Evolutionary conservation across 2,113 vertebrate genomes (phyloP), one percentile per base, ranked within the genome.

Genomic region (Psephotus haematonotus): DNA sequence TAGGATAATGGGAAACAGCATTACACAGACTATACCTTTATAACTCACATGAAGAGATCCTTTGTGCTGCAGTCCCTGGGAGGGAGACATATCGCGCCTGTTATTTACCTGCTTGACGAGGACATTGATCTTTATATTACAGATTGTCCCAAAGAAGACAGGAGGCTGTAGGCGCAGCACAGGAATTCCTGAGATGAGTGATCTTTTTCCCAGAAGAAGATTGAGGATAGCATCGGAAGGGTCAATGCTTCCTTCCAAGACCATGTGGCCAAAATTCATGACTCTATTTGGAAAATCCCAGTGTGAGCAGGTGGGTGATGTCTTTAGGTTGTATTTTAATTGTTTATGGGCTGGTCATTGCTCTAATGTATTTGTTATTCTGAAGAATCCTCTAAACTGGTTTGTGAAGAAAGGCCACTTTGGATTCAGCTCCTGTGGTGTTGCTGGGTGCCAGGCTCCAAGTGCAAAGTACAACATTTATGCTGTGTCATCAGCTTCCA

Each of bases 401-500:
- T 74, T 79, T 80, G 64, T 77, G 78, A 16, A 77, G 59, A 77
- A 3, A 24, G 7, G 1, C 44, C 27, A 29, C 55, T 60, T 93
- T 82, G 79, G 85, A 67, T 93, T 86, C 79, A 87, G 59, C 33
- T 93, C 79, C 90, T 0, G 2, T 18, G 60, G 71, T 27, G n/a
- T 12, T 90, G 74, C 87, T 50, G 83, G 87, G 53, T 47, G 85
- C 87, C 85, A 53, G 85, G 79, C 79, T 80, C 75, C 87, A 67
- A 90, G 50, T 7, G 4, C 71, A 57, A 77, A 93, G 68, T 50
- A 35, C 59, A 79, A 33, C 35, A 7, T 88, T 94, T 94, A 75
- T 95, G 96, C 95, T 96, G 94, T 95, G 94, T 97, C 96, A 97
- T 94, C 90, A 89, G 23, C 82, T 95, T 95, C 60, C 76, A 67